Evolutionary conservation across 37 sponge, comb jelly and placozoan genomes (phyloP).

Genomic region (Beroe forskalii): DNA sequence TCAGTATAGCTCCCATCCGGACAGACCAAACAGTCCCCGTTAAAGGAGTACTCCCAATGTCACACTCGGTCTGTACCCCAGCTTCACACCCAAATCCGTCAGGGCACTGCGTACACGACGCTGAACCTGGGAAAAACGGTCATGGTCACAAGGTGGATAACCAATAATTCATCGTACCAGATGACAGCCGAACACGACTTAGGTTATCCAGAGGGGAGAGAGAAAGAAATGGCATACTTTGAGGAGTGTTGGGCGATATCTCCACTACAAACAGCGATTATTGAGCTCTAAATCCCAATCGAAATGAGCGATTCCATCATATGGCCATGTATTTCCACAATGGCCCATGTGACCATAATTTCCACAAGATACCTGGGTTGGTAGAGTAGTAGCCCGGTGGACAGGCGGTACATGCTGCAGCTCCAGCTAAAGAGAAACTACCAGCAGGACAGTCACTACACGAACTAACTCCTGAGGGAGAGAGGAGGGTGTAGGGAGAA

Average conservation of each 20-base stretch:
- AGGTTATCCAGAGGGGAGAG: not conserved
- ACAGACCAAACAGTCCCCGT: not conserved
- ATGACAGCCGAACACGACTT: too few relatives aligned
- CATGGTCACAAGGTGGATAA: not conserved
- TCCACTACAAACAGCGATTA: too few relatives aligned
- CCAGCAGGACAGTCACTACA: constrained; percentile 9
- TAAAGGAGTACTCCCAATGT: not conserved
- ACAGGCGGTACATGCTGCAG: not conserved
- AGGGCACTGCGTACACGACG: not conserved
- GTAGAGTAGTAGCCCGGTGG: constrained; percentile 33
- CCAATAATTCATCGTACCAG: not conserved
- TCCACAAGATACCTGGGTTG: constrained; percentile 16
- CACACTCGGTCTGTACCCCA: not conserved
- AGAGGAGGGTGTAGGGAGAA: not conserved
- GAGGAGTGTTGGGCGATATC: not conserved
- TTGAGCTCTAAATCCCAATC: too few relatives aligned
- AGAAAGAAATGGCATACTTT: not conserved
- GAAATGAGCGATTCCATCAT: too few relatives aligned
- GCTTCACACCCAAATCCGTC: not conserved
- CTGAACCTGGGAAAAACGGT: not conserved
- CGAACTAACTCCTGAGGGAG: not conserved
- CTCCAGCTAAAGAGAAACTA: not conserved
- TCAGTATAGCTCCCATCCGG: constrained; percentile 24
- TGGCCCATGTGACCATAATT: too few relatives aligned
- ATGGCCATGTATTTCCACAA: too few relatives aligned